Base-by-base conservation (phyloP, 2,113 vertebrate genomes). In the Orthochromis indermauri region DNA sequence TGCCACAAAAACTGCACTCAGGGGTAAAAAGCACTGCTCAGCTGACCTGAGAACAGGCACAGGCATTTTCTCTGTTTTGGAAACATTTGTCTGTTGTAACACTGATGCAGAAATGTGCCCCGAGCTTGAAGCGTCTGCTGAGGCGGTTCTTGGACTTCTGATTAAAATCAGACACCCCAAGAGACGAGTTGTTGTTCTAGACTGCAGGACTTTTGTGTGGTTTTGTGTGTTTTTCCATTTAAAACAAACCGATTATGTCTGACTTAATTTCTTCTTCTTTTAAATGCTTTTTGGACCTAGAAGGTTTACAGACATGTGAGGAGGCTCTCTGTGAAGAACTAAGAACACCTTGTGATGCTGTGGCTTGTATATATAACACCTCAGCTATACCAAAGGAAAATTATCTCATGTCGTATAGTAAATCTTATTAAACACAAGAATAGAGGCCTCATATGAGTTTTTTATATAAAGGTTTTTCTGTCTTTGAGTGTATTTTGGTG, bases 1-100 rank as follows among this genome's bases (percentile, higher is more conserved):
- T 99, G 99, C 93, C 98, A 99, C 92, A 92, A 94, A 10, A 99
- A 99, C 96, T 99, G 99, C 88, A 97, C 97, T 80, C 97, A 97
- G 1, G 98, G 97, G 99, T 99, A 91, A 98, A 37, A 97, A 10
- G 10, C 53, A 24, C 35, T 79, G 81, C 80, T 54, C 33, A 4
- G 10, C 35, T 2, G 12, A 81, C 9, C 81, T 84, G 45, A 57
- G 76, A 82, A 71, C 54, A 57, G 68, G 73, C 80, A 40, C 68
- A 26, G 57, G 2, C 4, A 21, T n/a, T 35, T 35, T 45, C 14
- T 57, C 81, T 63, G 73, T 53, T 26, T 82, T 73, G 81, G 54
- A 91, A 83, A 88, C 57, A 71, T 86, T 85, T 79, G 45, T 82
- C 51, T 90, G 42, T 86, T 9, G 31, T 71, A 66, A 86, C 80